A percentile compares a stretch with the other conserved stretches of the same genome.
Evolutionary conservation across 2,113 vertebrate genomes (phyloP).

Genomic region (Cebus imitator): DNA sequence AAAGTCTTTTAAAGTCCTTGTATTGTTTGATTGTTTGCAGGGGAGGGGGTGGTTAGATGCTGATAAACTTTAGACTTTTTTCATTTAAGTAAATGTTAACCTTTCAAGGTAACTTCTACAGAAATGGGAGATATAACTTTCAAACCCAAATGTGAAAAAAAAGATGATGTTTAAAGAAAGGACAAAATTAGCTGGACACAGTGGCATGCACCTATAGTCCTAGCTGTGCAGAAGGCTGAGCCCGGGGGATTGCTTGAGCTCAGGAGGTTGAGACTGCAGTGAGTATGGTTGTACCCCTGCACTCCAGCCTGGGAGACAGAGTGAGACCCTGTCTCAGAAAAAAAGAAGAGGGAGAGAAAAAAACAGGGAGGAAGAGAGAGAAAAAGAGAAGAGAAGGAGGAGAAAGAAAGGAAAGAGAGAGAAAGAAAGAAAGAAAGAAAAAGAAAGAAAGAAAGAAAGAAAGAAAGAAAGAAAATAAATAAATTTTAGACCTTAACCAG

Average conservation of each 20-base stretch:
- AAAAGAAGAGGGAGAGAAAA: no score
- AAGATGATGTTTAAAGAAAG: not conserved
- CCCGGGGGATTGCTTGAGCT: no score
- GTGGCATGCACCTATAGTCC: no score
- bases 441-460: not conserved
- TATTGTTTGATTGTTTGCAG: not conserved
- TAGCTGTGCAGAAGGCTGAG: no score
- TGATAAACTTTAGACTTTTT: slow-evolving; percentile 8
- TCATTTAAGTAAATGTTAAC: not conserved
- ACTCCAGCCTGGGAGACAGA: no score
- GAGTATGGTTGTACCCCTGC: no score
- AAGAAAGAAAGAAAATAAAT: not conserved
- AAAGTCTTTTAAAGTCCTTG: not conserved
- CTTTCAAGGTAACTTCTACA: not conserved
- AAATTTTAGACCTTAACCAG: not conserved
- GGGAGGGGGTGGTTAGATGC: not conserved
- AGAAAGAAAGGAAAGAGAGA: no score
- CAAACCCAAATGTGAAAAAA: not conserved
- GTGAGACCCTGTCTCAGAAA: no score
- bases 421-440: no score
- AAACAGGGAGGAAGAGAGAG: no score
- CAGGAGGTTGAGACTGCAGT: no score
- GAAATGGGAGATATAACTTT: not conserved
- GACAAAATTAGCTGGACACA: not conserved
- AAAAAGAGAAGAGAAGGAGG: no score